Conservation (phyloP, 30 jellyfish, hydroid and myxozoan genomes). For the Pelagia noctiluca region DNA sequence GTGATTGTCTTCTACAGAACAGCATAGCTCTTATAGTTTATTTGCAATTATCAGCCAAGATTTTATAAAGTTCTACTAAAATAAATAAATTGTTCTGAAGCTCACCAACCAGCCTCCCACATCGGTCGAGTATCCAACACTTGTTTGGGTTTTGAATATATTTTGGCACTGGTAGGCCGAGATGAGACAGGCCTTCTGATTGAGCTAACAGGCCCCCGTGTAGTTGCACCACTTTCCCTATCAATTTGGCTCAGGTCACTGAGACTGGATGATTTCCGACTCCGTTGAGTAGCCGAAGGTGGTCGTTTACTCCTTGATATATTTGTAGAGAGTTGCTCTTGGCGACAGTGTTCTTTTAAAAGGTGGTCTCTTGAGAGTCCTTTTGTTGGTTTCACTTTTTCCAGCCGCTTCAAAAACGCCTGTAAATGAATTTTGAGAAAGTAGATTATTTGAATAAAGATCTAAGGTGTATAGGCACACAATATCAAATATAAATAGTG, state of each 20-base stretch:
- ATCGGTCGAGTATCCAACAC: constrained; percentile 39
- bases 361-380: constrained; percentile 74
- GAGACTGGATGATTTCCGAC: constrained; percentile 49
- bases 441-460: neutral
- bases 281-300: constrained; percentile 51
- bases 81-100: neutral
- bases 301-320: constrained; percentile 77
- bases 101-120: constrained; percentile 84
- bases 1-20: too few species aligned
- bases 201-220: constrained; percentile 32
- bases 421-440: neutral
- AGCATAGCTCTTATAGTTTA: too few species aligned
- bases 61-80: neutral
- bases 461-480: too few species aligned
- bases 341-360: constrained; percentile 69
- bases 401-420: constrained; percentile 77
- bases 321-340: constrained; percentile 55
- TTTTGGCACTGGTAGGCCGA: constrained; percentile 30
- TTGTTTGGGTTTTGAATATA: neutral
- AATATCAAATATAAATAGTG: too few species aligned
- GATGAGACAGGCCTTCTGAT: constrained; percentile 34
- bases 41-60: too few species aligned
- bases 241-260: constrained; percentile 54
- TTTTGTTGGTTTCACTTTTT: constrained; percentile 89
- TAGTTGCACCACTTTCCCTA: constrained; percentile 55